A percentile compares a stretch with the other conserved stretches of the same genome.
phyloP scores from a whole-genome alignment of 2,888 invertebrate species.

The Globia sparganii region DNA sequence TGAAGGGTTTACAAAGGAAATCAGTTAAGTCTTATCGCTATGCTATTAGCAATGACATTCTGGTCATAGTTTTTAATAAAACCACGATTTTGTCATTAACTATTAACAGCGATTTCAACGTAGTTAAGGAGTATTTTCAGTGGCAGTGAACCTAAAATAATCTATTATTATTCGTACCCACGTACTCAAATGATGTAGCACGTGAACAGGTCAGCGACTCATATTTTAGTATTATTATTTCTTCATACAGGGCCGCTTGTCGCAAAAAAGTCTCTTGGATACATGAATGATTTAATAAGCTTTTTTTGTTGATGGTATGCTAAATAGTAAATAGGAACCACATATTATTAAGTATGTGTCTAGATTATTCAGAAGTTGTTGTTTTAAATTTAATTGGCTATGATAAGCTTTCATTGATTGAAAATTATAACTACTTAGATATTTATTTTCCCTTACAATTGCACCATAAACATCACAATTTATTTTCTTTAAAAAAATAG shows the following conservation, averaged over 20 bases:
- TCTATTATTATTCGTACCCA: slow-evolving; percentile 13
- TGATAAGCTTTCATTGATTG: background rate
- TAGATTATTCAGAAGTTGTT: slow-evolving; percentile 15
- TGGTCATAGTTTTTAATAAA: slow-evolving; percentile 6
- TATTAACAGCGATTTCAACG: background rate
- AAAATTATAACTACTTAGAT: background rate
- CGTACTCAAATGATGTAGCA: slow-evolving; percentile 29
- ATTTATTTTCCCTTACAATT: background rate
- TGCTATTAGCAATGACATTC: background rate
- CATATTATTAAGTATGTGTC: background rate
- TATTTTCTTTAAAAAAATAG: background rate
- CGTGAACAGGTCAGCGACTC: slow-evolving; percentile 44
- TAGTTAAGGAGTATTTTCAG: slow-evolving; percentile 27
- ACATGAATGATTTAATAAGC: background rate
- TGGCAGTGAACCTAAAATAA: slow-evolving; percentile 33
- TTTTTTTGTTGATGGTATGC: slow-evolving; percentile 31
- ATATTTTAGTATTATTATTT: background rate
- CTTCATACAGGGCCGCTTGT: background rate
- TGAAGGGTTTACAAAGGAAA: background rate
- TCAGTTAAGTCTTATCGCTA: background rate
- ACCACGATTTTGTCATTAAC: slow-evolving; percentile 6
- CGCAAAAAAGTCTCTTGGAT: slow-evolving; percentile 4
- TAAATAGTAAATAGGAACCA: slow-evolving; percentile 20
- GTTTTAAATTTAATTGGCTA: background rate
- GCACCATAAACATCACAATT: background rate